phyloP scores from a whole-genome alignment of 2,888 invertebrate species.

The Suillia variegata region DNA sequence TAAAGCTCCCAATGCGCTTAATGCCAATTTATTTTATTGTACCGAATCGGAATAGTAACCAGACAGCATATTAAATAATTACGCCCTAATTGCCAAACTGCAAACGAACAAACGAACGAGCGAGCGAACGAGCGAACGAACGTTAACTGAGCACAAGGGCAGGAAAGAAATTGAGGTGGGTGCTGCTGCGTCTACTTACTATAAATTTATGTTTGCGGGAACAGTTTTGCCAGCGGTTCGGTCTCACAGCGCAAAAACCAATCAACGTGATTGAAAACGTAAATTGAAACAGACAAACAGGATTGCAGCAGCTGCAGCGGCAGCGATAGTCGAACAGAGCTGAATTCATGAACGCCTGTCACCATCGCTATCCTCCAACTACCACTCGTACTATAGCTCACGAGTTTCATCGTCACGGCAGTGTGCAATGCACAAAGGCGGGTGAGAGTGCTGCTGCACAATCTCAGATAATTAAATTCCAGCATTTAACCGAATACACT shows the following conservation, averaged over 20 bases:
- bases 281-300: constrained; percentile 20
- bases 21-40: neutral
- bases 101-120: neutral
- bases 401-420: neutral
- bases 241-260: constrained; percentile 21
- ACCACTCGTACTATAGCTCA: neutral
- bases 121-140: no score
- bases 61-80: constrained; percentile 48
- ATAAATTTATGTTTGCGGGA: neutral
- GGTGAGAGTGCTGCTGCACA: neutral
- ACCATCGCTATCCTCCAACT: no score
- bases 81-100: constrained; percentile 49
- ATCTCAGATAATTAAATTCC: constrained; percentile 47
- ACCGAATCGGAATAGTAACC: no score
- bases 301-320: no score
- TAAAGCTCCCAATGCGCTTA: no score
- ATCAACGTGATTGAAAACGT: constrained; percentile 43
- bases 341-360: neutral
- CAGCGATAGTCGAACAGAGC: neutral
- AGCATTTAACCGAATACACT: constrained; percentile 41
- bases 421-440: neutral
- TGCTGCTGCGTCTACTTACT: neutral
- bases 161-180: no score
- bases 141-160: no score
- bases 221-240: no score